Conservation (phyloP, 2,113 vertebrate species). For the Peromyscus polionotus region DNA sequence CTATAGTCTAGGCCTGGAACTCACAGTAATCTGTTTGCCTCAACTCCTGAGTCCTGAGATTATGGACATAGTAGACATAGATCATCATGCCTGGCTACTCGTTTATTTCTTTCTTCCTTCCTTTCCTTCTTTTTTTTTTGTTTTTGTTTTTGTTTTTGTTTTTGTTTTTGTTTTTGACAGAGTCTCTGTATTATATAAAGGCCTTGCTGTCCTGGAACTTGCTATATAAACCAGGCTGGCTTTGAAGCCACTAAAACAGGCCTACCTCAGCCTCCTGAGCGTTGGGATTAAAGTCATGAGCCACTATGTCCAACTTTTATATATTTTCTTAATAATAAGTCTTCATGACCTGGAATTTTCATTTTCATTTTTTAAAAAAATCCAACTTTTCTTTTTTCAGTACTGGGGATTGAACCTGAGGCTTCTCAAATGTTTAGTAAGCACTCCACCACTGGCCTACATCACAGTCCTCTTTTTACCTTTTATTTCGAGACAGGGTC, state of each 20-base stretch:
- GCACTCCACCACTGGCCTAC: neutral
- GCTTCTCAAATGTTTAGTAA: neutral
- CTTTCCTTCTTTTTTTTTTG: neutral
- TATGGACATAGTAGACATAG: neutral
- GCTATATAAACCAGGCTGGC: neutral
- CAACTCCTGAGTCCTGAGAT: neutral
- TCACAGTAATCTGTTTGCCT: neutral
- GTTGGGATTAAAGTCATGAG: neutral
- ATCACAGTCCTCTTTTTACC: neutral
- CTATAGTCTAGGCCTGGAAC: neutral
- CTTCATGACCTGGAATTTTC: neutral
- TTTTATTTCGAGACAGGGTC: neutral
- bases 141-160: rapidly evolving
- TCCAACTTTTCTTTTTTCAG: neutral
- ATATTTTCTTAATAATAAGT: neutral
- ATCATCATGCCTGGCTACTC: neutral
- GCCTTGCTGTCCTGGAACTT: neutral
- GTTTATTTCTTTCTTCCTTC: neutral
- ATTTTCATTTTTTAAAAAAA: neutral
- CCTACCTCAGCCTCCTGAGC: neutral
- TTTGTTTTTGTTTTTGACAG: neutral
- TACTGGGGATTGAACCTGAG: neutral
- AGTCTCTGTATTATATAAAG: neutral
- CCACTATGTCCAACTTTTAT: neutral
- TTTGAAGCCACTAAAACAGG: neutral